Percentiles rank a stretch among this genome's conserved stretches.
Conservation (phyloP, 2,113 vertebrate genomes). For the Salminus brasiliensis region DNA sequence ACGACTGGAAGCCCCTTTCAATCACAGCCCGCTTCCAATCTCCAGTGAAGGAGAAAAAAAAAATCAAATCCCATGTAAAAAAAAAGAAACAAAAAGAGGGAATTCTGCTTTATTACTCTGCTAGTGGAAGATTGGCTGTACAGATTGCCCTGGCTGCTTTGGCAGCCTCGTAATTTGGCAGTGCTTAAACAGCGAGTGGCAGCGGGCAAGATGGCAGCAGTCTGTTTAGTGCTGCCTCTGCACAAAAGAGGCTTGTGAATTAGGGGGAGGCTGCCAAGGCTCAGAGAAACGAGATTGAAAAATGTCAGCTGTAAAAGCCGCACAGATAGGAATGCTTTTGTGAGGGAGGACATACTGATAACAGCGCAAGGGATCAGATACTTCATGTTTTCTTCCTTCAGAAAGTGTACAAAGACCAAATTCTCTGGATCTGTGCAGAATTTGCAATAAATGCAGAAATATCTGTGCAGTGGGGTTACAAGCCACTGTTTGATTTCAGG, state of each 20-base stretch:
- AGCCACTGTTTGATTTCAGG: too few relatives aligned
- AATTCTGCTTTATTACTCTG: neutral
- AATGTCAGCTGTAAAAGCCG: neutral
- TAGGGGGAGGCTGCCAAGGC: neutral
- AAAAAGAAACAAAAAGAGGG: too few relatives aligned
- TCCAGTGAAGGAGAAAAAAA: neutral
- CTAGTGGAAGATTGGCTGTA: neutral
- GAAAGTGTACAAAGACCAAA: neutral
- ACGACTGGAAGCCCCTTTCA: neutral
- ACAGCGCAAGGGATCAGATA: neutral
- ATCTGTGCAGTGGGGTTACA: neutral
- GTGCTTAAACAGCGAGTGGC: conserved; percentile 1
- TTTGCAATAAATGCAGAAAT: neutral
- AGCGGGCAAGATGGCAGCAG: conserved; percentile 22
- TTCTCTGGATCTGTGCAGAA: neutral
- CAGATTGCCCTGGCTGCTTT: conserved; percentile 21
- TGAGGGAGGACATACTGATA: conserved; percentile 8
- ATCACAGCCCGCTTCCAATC: neutral
- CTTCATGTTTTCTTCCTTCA: neutral
- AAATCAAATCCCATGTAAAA: neutral
- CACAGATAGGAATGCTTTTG: neutral
- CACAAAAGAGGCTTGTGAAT: neutral
- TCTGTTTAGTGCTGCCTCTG: neutral
- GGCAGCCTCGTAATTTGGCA: conserved; percentile 22
- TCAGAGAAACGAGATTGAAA: neutral